Evolutionary conservation across 2,113 vertebrate genomes (phyloP).

Genomic region (Chrysemys picta): DNA sequence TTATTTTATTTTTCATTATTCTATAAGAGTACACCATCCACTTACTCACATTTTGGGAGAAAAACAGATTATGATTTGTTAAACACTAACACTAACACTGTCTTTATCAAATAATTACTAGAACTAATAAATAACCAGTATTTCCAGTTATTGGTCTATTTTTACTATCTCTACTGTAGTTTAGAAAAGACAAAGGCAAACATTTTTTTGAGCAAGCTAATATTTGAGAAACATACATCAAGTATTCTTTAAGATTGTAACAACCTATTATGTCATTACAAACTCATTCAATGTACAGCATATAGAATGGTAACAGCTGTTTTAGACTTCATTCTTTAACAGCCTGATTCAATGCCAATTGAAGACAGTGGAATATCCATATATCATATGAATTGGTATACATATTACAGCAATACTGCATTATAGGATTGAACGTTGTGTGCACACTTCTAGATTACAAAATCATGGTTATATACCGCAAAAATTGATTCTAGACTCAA

Average conservation of each 20-base stretch:
- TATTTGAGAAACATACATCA: not conserved
- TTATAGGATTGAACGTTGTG: not conserved
- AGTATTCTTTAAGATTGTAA: not conserved
- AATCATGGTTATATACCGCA: not conserved
- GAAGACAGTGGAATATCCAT: not conserved
- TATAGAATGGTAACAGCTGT: not conserved
- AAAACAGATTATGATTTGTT: not conserved
- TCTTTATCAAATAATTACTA: not conserved
- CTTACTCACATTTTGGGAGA: not conserved
- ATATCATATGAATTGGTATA: not conserved
- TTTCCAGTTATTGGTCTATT: not conserved
- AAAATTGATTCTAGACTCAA: not conserved
- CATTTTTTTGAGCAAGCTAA: accelerated
- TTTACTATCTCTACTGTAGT: not conserved
- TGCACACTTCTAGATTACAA: not conserved
- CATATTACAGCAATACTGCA: not conserved
- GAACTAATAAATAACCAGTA: not conserved
- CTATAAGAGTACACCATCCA: not conserved
- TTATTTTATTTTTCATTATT: not conserved
- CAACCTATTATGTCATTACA: not conserved
- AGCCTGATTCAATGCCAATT: accelerated
- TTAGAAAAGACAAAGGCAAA: not conserved
- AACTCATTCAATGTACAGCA: accelerated
- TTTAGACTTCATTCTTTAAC: not conserved
- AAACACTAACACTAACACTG: not conserved